Percentiles rank a stretch among this genome's conserved stretches.
Conservation (phyloP, 2,888 invertebrate species). For the Phymatocera aterrima region DNA sequence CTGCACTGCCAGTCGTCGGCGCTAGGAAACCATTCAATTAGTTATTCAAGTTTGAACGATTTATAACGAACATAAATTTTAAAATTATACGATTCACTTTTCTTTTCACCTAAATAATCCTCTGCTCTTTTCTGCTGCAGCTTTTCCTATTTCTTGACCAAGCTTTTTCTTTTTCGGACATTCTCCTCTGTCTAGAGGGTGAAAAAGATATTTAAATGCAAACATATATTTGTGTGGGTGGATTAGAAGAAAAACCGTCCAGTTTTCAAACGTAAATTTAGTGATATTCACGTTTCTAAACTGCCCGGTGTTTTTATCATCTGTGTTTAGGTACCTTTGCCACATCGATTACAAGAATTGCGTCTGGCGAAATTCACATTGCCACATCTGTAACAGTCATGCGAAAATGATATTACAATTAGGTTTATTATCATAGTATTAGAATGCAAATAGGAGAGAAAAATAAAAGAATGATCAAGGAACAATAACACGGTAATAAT, state of each 20-base stretch:
- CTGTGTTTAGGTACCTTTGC: slow-evolving; percentile 78
- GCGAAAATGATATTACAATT: neutral
- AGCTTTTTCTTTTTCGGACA: slow-evolving; percentile 86
- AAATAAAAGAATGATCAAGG: no score
- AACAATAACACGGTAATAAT: no score
- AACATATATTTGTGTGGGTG: no score
- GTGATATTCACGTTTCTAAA: neutral
- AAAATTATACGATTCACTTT: neutral
- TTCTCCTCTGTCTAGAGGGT: slow-evolving; percentile 72
- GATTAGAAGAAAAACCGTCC: neutral
- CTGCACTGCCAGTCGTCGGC: slow-evolving; percentile 99
- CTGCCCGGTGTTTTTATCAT: neutral
- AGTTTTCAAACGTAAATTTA: neutral
- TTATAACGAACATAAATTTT: no score
- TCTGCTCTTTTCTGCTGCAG: slow-evolving; percentile 97
- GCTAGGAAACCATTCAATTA: no score
- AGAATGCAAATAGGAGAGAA: neutral
- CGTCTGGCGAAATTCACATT: slow-evolving; percentile 97
- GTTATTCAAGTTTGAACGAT: no score
- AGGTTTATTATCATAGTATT: neutral
- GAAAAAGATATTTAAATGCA: no score
- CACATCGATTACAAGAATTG: slow-evolving; percentile 93
- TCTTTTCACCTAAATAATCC: slow-evolving; percentile 82
- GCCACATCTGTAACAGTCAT: slow-evolving; percentile 83
- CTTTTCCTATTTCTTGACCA: slow-evolving; percentile 98